Evolutionary conservation across 2,113 vertebrate genomes (phyloP).

Genomic region (Xiphophorus maculatus): DNA sequence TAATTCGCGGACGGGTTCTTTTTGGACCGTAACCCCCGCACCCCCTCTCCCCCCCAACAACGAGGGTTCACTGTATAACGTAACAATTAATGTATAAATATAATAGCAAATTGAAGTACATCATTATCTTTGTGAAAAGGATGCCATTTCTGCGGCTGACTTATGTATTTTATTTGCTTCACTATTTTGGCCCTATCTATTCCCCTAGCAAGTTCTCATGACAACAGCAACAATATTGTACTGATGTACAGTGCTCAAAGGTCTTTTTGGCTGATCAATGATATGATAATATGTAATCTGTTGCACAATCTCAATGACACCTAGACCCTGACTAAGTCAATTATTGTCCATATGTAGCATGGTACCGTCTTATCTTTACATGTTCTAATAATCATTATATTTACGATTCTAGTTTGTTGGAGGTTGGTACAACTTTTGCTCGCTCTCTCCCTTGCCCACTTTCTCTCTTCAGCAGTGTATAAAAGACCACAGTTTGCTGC

Average conservation of each 20-base stretch:
- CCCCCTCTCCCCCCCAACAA: no score
- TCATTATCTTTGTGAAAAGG: no score
- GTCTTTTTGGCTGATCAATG: neutral
- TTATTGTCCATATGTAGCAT: conserved; percentile 28
- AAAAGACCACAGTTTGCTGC: conserved; percentile 34
- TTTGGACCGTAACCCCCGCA: no score
- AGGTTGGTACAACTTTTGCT: conserved; percentile 4
- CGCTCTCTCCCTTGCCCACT: neutral
- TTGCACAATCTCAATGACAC: neutral
- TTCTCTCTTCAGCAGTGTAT: conserved; percentile 21
- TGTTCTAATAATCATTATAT: conserved; percentile 28
- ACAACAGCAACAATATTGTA: conserved; percentile 6
- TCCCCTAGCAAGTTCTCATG: neutral
- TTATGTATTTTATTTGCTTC: neutral
- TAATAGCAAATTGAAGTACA: no score
- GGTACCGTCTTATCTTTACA: conserved; percentile 45
- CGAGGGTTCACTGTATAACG: no score
- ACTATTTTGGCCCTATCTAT: neutral
- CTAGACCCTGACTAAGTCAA: conserved; percentile 13
- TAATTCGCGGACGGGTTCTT: no score
- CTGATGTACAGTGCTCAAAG: neutral
- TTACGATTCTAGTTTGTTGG: conserved; percentile 23
- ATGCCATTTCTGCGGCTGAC: no score
- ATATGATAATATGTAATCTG: conserved; percentile 7
- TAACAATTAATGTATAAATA: no score